phyloP scores from a whole-genome alignment of 2,797 vertebrate species.

The Geotrypetes seraphini region DNA sequence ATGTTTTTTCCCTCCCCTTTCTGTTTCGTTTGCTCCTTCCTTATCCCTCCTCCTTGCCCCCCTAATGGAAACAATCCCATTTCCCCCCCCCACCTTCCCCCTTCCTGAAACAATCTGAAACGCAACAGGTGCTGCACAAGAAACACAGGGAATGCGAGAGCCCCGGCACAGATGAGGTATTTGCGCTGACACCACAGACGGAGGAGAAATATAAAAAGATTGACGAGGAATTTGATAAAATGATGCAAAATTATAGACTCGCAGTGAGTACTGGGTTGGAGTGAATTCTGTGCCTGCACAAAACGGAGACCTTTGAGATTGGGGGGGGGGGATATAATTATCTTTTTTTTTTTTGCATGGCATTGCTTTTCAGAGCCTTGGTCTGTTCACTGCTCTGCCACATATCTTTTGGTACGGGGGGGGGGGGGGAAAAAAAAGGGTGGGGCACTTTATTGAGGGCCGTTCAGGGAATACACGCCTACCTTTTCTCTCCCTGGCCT shows the following conservation, averaged over 20 bases:
- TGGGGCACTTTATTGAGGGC: too few species aligned
- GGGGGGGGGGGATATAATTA: too few species aligned
- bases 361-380: slow-evolving; percentile 23
- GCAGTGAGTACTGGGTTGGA: slow-evolving; percentile 81
- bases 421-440: neutral
- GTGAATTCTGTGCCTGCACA: neutral
- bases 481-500: too few species aligned
- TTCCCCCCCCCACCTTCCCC: slow-evolving; percentile 5
- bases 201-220: slow-evolving; percentile 99
- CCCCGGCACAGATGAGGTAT: slow-evolving; percentile 89
- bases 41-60: slow-evolving; percentile 27
- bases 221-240: slow-evolving; percentile 99
- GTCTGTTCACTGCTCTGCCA: too few species aligned
- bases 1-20: slow-evolving; percentile 20
- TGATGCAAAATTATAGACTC: slow-evolving; percentile 99
- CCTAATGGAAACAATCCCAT: slow-evolving; percentile 9
- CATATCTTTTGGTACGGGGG: too few species aligned
- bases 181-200: slow-evolving; percentile 94
- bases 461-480: too few species aligned
- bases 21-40: slow-evolving; percentile 19
- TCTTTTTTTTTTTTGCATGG: slow-evolving; percentile 24
- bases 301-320: neutral
- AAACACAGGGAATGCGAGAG: slow-evolving; percentile 97
- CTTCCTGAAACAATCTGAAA: slow-evolving; percentile 9
- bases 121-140: slow-evolving; percentile 93